Evolutionary conservation across 2,888 invertebrate species (phyloP), one percentile per base, ranked within the genome.

Genomic region (Noctua fimbriata): DNA sequence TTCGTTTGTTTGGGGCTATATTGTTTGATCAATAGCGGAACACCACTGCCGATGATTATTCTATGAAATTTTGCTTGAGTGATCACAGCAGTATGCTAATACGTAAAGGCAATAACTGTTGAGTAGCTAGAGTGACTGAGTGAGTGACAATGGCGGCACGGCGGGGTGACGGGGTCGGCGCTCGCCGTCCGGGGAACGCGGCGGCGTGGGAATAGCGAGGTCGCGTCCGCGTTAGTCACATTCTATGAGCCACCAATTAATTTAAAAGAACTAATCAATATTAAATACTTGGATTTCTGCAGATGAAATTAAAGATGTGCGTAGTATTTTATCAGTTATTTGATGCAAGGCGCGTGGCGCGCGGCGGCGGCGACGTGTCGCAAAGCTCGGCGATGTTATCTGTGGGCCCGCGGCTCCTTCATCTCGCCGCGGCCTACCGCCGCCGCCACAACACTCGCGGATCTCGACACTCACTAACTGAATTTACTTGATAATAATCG

Each of bases 281-380:
- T 87, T 82, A 89, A 88, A 90, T 90, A 84, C 88, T 89, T 89
- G 67, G 75, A 72, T 85, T 82, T 89, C 90, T 92, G 92, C 90
- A 93, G 94, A 94, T 95, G 95, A 94, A 95, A 95, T 94, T 91
- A 92, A 92, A 95, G 95, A 95, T 94, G 94, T 91, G 87, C 88
- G 89, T 88, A 89, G 88, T 89, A 91, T 91, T 92, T 95, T 95
- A 96, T 96, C 96, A 93, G 92, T 89, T 91, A 92, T 94, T 93
- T 94, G 95, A 96, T 94, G 94, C 88, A 92, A 93, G 94, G 93
- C 94, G 93, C 93, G 94, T 92, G 95, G 93, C 93, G 92, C 89
- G 92, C 93, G 93, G 93, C 92, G 92, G 91, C 91, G 93, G 92
- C 91, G 92, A 92, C 92, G 94, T 93, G 94, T 94, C 87, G 93